Evolutionary conservation across 2,113 vertebrate genomes (phyloP).

Genomic region (Siphamia tubifer): DNA sequence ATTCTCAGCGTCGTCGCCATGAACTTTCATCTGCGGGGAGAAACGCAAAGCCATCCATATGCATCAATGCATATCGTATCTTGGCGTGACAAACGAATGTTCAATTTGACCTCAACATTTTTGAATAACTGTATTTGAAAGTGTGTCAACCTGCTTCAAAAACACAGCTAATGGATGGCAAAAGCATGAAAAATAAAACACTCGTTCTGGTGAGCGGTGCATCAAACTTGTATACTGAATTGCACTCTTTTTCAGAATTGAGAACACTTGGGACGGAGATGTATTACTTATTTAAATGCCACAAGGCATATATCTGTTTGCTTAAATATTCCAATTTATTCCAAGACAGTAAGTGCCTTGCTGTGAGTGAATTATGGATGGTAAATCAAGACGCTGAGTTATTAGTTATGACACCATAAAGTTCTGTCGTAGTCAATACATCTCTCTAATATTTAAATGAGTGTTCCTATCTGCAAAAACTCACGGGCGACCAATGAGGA

Average conservation of each 20-base stretch:
- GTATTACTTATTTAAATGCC: constrained; percentile 80
- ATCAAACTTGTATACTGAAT: constrained; percentile 71
- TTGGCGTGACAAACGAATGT: constrained; percentile 45
- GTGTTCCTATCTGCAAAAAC: no score
- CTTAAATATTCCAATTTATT: constrained; percentile 83
- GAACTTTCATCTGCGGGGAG: not conserved
- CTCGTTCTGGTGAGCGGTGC: constrained; percentile 53
- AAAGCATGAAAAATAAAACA: constrained; percentile 74
- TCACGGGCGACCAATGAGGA: not conserved
- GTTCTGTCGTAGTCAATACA: constrained; percentile 57
- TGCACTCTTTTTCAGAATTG: constrained; percentile 61
- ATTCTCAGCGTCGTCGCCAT: constrained; percentile 5
- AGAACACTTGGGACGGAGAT: constrained; percentile 63
- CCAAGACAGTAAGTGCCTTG: constrained; percentile 77
- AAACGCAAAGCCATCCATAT: constrained; percentile 12
- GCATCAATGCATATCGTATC: constrained; percentile 34
- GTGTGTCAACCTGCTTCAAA: constrained; percentile 65
- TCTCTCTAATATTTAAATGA: constrained; percentile 46
- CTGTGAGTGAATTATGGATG: constrained; percentile 79
- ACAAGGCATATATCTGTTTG: constrained; percentile 77
- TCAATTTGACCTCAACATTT: constrained; percentile 60
- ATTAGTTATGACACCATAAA: constrained; percentile 78
- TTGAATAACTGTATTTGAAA: constrained; percentile 60
- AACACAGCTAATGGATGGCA: constrained; percentile 70
- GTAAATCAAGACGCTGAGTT: constrained; percentile 75